Conservation (phyloP, 2,113 vertebrate species). For the Prinia subflava region DNA sequence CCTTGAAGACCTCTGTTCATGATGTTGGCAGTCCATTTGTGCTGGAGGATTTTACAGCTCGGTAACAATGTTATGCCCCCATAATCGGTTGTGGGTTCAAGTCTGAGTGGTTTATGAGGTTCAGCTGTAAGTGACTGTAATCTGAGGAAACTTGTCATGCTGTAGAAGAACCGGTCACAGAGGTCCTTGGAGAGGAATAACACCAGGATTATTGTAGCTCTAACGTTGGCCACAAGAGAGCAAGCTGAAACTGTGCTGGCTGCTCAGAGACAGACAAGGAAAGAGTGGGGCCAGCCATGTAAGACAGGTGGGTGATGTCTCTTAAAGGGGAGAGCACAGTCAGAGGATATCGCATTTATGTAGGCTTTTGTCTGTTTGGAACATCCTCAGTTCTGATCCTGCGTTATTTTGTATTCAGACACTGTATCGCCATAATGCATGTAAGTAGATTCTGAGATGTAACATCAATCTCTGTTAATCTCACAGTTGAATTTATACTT, state of each 20-base stretch:
- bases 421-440: neutral
- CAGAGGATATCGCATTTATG: neutral
- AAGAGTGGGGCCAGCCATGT: neutral
- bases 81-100: neutral
- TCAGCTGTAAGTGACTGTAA: neutral
- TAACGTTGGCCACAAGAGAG: conserved; percentile 37
- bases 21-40: neutral
- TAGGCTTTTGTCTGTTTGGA: neutral
- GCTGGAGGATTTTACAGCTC: neutral
- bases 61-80: rapidly evolving
- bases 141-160: neutral
- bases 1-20: neutral
- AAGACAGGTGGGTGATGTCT: neutral
- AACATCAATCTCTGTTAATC: neutral
- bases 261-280: neutral
- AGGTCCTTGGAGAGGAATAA: neutral
- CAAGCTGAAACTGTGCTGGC: neutral
- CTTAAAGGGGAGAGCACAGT: neutral
- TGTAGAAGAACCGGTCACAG: neutral
- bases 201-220: neutral
- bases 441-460: neutral
- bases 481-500: neutral
- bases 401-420: neutral
- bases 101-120: neutral
- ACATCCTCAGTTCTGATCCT: neutral